phyloP scores from a whole-genome alignment of 1,140 invertebrate genomes.

The Lanistes nyassanus region DNA sequence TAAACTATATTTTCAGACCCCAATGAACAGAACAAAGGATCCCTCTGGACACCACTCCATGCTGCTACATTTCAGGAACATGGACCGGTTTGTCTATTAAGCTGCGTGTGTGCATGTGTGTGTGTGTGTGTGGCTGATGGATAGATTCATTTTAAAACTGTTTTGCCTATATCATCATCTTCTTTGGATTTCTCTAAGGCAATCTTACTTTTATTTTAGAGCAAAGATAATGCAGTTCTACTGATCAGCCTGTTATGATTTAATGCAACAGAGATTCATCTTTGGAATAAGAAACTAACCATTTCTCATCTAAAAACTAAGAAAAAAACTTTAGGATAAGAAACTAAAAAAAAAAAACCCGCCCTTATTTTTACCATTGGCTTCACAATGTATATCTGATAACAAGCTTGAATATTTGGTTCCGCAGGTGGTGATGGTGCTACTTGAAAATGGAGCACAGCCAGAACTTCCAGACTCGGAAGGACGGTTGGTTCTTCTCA shows the following conservation, averaged over 20 bases:
- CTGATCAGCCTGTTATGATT: not conserved
- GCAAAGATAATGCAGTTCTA: no score
- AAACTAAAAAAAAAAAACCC: not conserved
- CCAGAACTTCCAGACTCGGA: slow-evolving; percentile 54
- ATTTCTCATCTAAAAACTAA: no score
- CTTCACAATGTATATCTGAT: not conserved
- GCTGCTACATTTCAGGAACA: slow-evolving; percentile 65
- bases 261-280: not conserved
- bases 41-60: slow-evolving; percentile 63
- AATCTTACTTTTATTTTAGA: no score
- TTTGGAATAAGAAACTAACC: not conserved
- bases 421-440: slow-evolving; percentile 57
- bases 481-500: slow-evolving; percentile 43
- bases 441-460: slow-evolving; percentile 55
- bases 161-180: not conserved
- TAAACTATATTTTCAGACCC: slow-evolving; percentile 43
- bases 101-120: not conserved
- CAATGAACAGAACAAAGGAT: slow-evolving; percentile 56
- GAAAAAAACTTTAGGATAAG: no score
- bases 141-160: not conserved
- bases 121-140: not conserved
- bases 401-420: not conserved
- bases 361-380: not conserved
- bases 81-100: slow-evolving; percentile 38
- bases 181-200: not conserved